Evolutionary conservation across 1,140 invertebrate genomes (phyloP).

Genomic region (Tetramorium parvispinum): DNA sequence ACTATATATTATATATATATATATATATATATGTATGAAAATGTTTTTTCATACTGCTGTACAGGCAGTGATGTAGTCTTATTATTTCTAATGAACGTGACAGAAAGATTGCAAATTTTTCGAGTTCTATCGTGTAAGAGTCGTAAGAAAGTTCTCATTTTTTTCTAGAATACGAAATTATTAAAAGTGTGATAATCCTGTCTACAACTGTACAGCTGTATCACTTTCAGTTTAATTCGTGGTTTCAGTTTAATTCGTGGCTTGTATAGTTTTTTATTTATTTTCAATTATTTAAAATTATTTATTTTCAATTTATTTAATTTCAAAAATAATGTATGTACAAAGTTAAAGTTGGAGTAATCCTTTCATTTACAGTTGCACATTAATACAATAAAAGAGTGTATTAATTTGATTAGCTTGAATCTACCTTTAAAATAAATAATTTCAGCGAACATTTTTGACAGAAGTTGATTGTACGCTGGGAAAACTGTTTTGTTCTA

Average conservation of each 20-base stretch:
- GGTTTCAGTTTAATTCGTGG: too few relatives aligned
- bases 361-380: not conserved
- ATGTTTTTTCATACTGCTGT: not conserved
- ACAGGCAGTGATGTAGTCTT: not conserved
- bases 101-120: not conserved
- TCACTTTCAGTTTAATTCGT: not conserved
- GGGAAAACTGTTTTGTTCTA: too few relatives aligned
- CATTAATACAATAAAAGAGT: constrained; percentile 3
- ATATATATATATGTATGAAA: constrained; percentile 15
- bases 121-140: not conserved
- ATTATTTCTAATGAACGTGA: not conserved
- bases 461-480: too few relatives aligned
- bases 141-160: not conserved
- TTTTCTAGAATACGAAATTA: not conserved
- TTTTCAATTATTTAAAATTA: too few relatives aligned
- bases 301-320: too few relatives aligned
- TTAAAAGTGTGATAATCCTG: not conserved
- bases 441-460: not conserved
- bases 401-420: not conserved
- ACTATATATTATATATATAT: not conserved
- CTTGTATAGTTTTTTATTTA: not conserved
- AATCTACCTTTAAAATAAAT: constrained; percentile 18
- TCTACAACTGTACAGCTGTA: not conserved
- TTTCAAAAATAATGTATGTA: constrained; percentile 10
- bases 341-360: not conserved